phyloP scores from a whole-genome alignment of 2,888 invertebrate species.

The Nomada ruficornis region DNA sequence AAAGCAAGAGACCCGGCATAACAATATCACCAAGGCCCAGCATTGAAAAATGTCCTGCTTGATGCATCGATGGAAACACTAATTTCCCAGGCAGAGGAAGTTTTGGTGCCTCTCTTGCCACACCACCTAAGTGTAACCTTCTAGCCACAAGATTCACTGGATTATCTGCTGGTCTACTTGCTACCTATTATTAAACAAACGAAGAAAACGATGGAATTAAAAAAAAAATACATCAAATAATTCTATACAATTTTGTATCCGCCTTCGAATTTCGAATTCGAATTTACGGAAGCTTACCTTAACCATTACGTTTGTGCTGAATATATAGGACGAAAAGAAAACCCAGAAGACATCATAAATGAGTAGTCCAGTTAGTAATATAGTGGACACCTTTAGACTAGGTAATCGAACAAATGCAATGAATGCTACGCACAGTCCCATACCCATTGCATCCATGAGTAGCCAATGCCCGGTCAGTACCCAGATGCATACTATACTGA shows the following conservation, averaged over 20 bases:
- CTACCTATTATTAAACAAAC: conserved; percentile 85
- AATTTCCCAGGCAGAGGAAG: conserved; percentile 98
- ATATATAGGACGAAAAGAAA: conserved; percentile 99
- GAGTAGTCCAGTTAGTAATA: conserved; percentile 95
- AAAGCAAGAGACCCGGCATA: conserved; percentile 97
- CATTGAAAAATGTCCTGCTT: conserved; percentile 98
- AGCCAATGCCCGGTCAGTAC: conserved; percentile 99
- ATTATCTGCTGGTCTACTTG: conserved; percentile 94
- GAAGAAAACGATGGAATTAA: neutral
- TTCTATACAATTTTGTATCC: neutral
- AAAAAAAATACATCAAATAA: neutral
- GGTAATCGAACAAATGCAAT: conserved; percentile 98
- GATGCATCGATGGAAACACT: conserved; percentile 98
- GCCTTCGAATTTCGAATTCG: too few relatives aligned
- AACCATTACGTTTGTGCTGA: conserved; percentile 99
- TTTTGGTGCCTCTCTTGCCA: conserved; percentile 96
- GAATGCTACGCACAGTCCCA: conserved; percentile 99
- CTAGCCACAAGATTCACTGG: conserved; percentile 97
- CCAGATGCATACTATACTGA: conserved; percentile 98
- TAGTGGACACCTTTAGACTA: conserved; percentile 97
- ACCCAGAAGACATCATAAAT: conserved; percentile 99
- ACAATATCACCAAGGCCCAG: conserved; percentile 94
- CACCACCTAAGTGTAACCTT: conserved; percentile 95
- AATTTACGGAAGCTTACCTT: conserved; percentile 88
- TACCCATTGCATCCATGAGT: conserved; percentile 99